Conservation (phyloP, 2,888 invertebrate genomes). For the Eudasyphora cyanicolor region DNA sequence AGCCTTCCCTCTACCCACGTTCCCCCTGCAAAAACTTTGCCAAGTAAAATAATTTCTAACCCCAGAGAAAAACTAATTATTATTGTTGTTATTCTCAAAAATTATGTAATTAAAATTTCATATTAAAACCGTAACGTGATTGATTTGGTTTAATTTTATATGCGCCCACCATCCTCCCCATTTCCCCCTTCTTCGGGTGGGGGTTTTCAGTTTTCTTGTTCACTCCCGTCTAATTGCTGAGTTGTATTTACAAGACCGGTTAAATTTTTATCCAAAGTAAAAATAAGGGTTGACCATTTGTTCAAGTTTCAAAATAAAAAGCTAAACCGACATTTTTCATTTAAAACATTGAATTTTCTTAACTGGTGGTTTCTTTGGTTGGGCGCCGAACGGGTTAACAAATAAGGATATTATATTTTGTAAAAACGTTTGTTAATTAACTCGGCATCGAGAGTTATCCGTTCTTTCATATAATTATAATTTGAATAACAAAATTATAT, state of each 20-base stretch:
- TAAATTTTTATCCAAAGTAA: not conserved
- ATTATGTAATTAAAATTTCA: constrained; percentile 43
- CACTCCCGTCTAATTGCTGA: not conserved
- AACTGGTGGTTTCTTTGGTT: not conserved
- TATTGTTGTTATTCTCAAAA: not conserved
- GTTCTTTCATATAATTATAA: too few species aligned
- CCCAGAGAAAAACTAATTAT: not conserved
- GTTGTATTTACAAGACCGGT: not conserved
- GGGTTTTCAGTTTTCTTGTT: not conserved
- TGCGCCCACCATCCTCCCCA: not conserved
- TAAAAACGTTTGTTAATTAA: too few species aligned
- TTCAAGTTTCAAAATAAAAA: constrained; percentile 24
- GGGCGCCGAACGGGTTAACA: not conserved
- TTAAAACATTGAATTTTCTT: not conserved
- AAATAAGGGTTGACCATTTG: not conserved
- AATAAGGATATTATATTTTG: too few species aligned
- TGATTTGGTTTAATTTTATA: constrained; percentile 43
- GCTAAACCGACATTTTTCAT: constrained; percentile 34
- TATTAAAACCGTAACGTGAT: constrained; percentile 40
- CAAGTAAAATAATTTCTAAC: not conserved
- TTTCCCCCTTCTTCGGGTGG: not conserved
- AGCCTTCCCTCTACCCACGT: too few species aligned
- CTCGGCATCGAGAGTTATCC: too few species aligned
- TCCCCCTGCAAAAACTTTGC: too few species aligned
- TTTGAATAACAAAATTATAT: too few species aligned